These are phyloP conservation scores for Vesta saturnalis DNA, from an alignment of 2,888 invertebrate species.

Conservation along the genomic window DNA sequence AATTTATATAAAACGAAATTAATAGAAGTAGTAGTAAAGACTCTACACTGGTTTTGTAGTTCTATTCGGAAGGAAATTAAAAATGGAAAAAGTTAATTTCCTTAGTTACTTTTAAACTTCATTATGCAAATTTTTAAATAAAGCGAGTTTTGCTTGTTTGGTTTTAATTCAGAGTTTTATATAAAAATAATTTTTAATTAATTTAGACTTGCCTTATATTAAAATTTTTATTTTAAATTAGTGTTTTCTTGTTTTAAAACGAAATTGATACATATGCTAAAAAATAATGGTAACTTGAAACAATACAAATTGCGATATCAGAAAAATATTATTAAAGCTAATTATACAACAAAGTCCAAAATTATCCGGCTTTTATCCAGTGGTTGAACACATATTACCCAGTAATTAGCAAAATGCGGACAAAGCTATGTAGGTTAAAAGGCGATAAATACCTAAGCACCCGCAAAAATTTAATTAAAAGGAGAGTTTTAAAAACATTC, in stretches of 20 bases:
- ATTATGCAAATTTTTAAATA: slow-evolving; percentile 1
- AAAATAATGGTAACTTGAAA: neutral
- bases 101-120: neutral
- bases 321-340: neutral
- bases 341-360: neutral
- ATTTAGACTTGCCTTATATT: neutral
- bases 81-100: too few species aligned
- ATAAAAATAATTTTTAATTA: slow-evolving; percentile 1
- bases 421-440: neutral
- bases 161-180: neutral
- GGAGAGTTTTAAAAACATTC: neutral
- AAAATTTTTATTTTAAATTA: neutral
- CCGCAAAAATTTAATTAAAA: slow-evolving; percentile 12
- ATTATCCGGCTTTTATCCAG: neutral
- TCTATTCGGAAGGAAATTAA: too few species aligned
- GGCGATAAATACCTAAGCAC: slow-evolving; percentile 1
- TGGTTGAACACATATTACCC: neutral
- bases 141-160: neutral
- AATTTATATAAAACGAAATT: too few species aligned
- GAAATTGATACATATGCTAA: neutral
- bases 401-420: slow-evolving; percentile 3
- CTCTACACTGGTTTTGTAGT: too few species aligned
- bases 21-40: too few species aligned
- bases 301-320: neutral
- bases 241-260: neutral